Base-by-base conservation (phyloP, 2,888 invertebrate species). In the Dioctria rufipes region DNA sequence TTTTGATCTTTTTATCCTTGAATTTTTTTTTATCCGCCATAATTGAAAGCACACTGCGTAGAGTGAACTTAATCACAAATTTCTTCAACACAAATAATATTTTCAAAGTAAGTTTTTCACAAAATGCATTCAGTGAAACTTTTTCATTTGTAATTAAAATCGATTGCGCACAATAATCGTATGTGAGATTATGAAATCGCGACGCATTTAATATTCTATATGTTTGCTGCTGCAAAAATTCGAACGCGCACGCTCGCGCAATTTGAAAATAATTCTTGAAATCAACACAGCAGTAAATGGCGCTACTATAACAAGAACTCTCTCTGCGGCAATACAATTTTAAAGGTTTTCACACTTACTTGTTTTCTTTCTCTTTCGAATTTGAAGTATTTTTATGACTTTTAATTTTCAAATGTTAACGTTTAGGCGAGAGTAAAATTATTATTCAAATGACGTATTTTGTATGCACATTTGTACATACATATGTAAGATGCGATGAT, bases 1-100 rank as follows among this genome's bases (percentile, higher is more conserved):
- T 82, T 84, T 87, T 87, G 78, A 86, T 83, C 84, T 86, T 83
- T 82, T 85, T 85, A 80, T 86, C 84, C 84, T 85, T 85, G 42
- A 81, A 81, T 71, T 80, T 81, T 51, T 79, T 82, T 69, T 82
- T 82, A 39, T 75, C 78, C 37, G 81, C 79, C 83, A 83, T 83
- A 58, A 63, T 69, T 54, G 39, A n/a, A 65, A 49, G 54, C n/a
- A n/a, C 67, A 58, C 49, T 66, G 42, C 46, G 25, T 25, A 61
- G 4, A 3, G 46, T 46, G 8, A 46, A 6, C 2, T 46, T 6
- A 46, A 46, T 46, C 46, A 61, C 61, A 61, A 25, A 61, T 61
- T 13, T 4, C 6, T 61, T 25, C 25, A 6, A 8, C 13, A 13
- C 13, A 25, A 25, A 25, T 25, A 25, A 25, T 54, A 54, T 25